Evolutionary conservation across 2,797 vertebrate species (phyloP).

Genomic region (Vipera latastei): DNA sequence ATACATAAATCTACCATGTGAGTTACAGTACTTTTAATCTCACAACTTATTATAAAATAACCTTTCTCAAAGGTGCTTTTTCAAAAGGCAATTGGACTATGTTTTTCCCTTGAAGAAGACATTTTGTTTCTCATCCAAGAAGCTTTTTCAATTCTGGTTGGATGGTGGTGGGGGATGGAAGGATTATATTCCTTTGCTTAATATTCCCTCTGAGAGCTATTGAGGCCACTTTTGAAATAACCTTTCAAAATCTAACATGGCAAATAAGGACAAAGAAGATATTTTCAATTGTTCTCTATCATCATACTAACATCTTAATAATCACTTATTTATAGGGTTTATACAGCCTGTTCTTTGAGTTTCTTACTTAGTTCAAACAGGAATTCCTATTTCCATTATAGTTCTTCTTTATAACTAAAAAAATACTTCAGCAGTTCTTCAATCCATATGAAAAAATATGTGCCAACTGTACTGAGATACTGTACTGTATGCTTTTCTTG

Average conservation of each 20-base stretch:
- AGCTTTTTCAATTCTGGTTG: not conserved
- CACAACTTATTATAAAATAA: not conserved
- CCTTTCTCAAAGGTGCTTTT: not conserved
- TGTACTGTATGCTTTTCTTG: not conserved
- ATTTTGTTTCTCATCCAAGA: not conserved
- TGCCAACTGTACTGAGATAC: not conserved
- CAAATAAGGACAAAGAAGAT: slow-evolving; percentile 16
- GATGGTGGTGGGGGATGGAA: not conserved
- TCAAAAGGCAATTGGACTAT: not conserved
- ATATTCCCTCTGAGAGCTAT: not conserved
- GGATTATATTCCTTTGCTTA: not conserved
- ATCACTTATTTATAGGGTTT: not conserved
- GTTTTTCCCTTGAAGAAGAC: not conserved
- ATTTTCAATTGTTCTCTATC: not conserved
- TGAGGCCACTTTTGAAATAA: not conserved
- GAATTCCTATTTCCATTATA: not conserved
- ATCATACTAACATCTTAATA: not conserved
- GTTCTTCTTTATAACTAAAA: not conserved
- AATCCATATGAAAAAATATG: not conserved
- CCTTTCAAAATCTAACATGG: not conserved
- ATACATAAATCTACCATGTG: not conserved
- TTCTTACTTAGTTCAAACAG: slow-evolving; percentile 8
- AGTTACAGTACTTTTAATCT: not conserved
- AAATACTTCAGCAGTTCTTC: not conserved
- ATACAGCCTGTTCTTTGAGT: not conserved